phyloP scores from a whole-genome alignment of 2,888 invertebrate species.

The Tortricodes alternella region DNA sequence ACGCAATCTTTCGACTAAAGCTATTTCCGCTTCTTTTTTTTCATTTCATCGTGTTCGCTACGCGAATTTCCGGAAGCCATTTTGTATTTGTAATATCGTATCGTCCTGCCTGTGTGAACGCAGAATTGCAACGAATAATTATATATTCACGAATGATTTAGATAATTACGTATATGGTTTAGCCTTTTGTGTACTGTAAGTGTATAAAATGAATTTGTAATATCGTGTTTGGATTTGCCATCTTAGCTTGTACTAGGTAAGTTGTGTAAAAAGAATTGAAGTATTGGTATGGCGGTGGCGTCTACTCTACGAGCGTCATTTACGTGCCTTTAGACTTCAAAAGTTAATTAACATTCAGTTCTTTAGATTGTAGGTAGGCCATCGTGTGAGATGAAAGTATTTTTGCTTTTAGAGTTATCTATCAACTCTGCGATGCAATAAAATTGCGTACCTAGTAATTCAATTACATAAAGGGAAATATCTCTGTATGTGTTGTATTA shows the following conservation, averaged over 20 bases:
- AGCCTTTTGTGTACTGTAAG: conserved; percentile 46
- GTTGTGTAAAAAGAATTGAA: conserved; percentile 36
- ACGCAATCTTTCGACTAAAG: not conserved
- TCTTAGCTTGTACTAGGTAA: conserved; percentile 52
- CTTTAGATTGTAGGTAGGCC: too few relatives aligned
- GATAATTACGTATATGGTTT: conserved; percentile 41
- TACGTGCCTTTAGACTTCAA: too few relatives aligned
- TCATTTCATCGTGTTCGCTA: too few relatives aligned
- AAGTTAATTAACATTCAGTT: too few relatives aligned
- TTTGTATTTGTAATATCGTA: conserved; percentile 18
- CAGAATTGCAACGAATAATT: conserved; percentile 4
- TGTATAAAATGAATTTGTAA: conserved; percentile 42
- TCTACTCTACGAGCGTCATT: conserved; percentile 13
- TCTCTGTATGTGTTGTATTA: not conserved
- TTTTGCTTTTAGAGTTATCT: too few relatives aligned
- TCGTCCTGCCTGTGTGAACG: conserved; percentile 8
- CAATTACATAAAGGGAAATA: conserved; percentile 6
- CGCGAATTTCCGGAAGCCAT: conserved; percentile 27
- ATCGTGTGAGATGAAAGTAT: not conserved
- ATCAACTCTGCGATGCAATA: too few relatives aligned
- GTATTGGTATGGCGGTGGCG: conserved; percentile 11
- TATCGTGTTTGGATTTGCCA: conserved; percentile 39
- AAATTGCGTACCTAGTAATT: too few relatives aligned
- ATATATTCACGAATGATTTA: conserved; percentile 38
- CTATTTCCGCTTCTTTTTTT: conserved; percentile 11